Percentiles rank a stretch among this genome's conserved stretches.
These are phyloP conservation scores for Heliconius ismenius DNA, from an alignment of 2,888 invertebrate genomes.

Conservation along the genomic window DNA sequence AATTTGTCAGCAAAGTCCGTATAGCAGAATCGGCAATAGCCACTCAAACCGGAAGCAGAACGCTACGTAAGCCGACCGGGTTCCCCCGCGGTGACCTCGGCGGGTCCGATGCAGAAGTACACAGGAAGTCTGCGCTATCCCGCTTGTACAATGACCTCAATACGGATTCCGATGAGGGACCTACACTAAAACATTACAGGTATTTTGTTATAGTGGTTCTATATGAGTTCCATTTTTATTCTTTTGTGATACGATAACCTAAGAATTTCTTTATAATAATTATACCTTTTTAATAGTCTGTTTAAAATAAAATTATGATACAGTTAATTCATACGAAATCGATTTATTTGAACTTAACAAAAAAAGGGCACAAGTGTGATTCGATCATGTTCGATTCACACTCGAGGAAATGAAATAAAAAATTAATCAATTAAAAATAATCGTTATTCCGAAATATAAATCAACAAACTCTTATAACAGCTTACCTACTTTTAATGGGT, in stretches of 20 bases:
- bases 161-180: constrained; percentile 48
- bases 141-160: constrained; percentile 57
- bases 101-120: constrained; percentile 47
- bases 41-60: constrained; percentile 33
- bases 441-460: no score
- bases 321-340: no score
- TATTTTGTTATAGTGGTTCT: constrained; percentile 40
- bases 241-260: background rate
- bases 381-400: no score
- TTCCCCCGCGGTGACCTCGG: constrained; percentile 45
- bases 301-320: background rate
- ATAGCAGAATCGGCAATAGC: constrained; percentile 49
- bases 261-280: background rate
- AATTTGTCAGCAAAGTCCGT: constrained; percentile 54
- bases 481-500: no score
- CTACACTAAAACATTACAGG: constrained; percentile 67
- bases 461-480: no score
- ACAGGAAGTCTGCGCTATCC: constrained; percentile 55
- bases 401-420: no score
- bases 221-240: background rate
- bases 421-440: no score
- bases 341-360: no score
- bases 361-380: no score
- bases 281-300: background rate
- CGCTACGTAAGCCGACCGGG: constrained; percentile 51